A percentile compares a stretch with the other conserved stretches of the same genome.
These are phyloP conservation scores for Cerceris rybyensis DNA, from an alignment of 2,888 invertebrate species.

Conservation along the genomic window DNA sequence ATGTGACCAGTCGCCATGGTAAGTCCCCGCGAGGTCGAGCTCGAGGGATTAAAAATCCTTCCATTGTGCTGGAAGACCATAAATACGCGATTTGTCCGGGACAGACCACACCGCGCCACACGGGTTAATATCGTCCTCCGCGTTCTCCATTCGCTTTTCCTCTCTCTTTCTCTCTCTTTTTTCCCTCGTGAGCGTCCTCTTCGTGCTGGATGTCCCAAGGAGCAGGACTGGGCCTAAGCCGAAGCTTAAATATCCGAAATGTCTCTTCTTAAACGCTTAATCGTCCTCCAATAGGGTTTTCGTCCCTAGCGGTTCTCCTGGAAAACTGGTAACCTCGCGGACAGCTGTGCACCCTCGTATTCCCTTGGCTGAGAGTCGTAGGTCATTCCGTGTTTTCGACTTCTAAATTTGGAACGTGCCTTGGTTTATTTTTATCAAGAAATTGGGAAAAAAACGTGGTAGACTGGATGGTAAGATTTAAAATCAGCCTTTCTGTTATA, in stretches of 20 bases:
- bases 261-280: slow-evolving; percentile 71
- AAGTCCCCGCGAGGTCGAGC: slow-evolving; percentile 57
- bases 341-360: slow-evolving; percentile 13
- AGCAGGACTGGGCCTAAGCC: slow-evolving; percentile 53
- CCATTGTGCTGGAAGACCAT: slow-evolving; percentile 77
- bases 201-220: slow-evolving; percentile 5
- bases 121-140: slow-evolving; percentile 64
- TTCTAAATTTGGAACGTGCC: slow-evolving; percentile 4
- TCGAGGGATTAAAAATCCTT: slow-evolving; percentile 75
- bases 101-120: slow-evolving; percentile 71
- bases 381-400: slow-evolving; percentile 17
- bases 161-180: slow-evolving; percentile 31
- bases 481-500: slow-evolving; percentile 2
- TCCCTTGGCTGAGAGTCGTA: slow-evolving; percentile 16
- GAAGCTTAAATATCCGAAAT: slow-evolving; percentile 69
- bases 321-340: background rate
- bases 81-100: slow-evolving; percentile 80
- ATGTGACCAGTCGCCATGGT: slow-evolving; percentile 49
- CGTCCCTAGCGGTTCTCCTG: slow-evolving; percentile 21
- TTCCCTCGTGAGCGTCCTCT: slow-evolving; percentile 25
- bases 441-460: background rate
- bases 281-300: slow-evolving; percentile 65
- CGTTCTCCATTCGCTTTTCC: slow-evolving; percentile 21
- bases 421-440: background rate
- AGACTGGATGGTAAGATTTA: slow-evolving; percentile 9